Evolutionary conservation across 2,888 invertebrate genomes (phyloP), one percentile per base, ranked within the genome.

Genomic region (Amaurobius ferox): DNA sequence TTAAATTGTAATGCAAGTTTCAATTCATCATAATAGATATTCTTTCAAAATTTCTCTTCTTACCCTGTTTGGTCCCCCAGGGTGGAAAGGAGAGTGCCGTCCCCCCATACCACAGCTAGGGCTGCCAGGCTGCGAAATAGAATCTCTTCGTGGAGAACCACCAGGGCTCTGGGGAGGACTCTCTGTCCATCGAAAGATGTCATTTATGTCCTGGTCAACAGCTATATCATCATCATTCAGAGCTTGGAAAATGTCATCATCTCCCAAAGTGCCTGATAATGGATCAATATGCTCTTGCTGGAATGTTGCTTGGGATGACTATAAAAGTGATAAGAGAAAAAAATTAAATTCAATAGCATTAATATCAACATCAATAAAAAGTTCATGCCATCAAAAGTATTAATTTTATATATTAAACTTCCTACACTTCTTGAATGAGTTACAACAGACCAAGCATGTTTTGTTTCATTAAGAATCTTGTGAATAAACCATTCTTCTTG

Each of bases 111-210:
- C 89, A 93, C 93, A 93, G 26, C 89, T 89, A 28, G 94, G 94
- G 91, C 94, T 94, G 6, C 91, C 91, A 19, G 91, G 90, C 83
- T 91, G 90, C 1, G 91, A 91, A 19, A 90, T 89, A 0, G 90
- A 91, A 71, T 91, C 91, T 71, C 90, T 89, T 68, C 90, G 89
- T 16, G 90, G 91, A 77, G 90, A 90, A 64, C 92, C 93, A 87
- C 93, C 93, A 40, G 94, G 94, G 89, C 94, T 94, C 76, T 93
- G 93, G 23, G 90, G 87, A 16, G 89, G 89, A 64, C 89, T 91
- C 79, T 94, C 94, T 3, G 93, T 93, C 94, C 94, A 94, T 64
- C 92, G 94, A 92, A 97, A 95, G 91, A 96, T 94, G 91, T 96
- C 96, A 87, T 94, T 94, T 90, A 95, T 93, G 90, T 95, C 95